Conservation (phyloP, 64 coral and sea anemone species). For the Dendrophyllia cribrosa region DNA sequence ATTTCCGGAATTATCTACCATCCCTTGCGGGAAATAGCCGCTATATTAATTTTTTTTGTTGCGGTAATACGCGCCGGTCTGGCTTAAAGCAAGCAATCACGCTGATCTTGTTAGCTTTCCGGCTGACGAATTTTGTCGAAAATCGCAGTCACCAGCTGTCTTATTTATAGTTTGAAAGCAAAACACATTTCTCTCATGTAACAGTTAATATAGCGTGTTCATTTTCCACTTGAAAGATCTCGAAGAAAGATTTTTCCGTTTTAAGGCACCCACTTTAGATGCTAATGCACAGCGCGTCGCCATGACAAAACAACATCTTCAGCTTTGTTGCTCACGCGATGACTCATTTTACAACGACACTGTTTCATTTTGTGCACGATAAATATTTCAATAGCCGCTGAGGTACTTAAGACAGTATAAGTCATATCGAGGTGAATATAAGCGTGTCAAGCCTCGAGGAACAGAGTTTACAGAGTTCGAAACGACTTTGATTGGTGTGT, state of each 20-base stretch:
- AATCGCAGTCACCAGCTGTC: no score
- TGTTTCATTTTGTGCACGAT: neutral
- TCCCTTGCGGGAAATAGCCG: no score
- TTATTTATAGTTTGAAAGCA: no score
- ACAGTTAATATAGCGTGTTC: neutral
- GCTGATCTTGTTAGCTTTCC: no score
- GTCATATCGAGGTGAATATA: neutral
- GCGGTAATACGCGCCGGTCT: no score
- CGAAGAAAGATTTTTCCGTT: conserved; percentile 18
- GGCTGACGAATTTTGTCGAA: no score
- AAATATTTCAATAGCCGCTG: neutral
- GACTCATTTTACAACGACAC: neutral
- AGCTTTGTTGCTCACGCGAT: neutral
- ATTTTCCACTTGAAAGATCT: conserved; percentile 22
- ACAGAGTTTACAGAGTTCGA: neutral
- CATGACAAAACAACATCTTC: conserved; percentile 36
- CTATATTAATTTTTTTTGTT: no score
- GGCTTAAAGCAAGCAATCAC: no score
- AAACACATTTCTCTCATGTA: no score
- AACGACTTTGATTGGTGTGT: neutral
- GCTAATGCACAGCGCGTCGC: conserved; percentile 17
- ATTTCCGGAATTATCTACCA: no score
- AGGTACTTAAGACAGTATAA: neutral
- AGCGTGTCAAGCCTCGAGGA: no score
- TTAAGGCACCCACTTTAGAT: neutral